Evolutionary conservation across 2,888 invertebrate genomes (phyloP).

Genomic region (Colostygia pectinataria): DNA sequence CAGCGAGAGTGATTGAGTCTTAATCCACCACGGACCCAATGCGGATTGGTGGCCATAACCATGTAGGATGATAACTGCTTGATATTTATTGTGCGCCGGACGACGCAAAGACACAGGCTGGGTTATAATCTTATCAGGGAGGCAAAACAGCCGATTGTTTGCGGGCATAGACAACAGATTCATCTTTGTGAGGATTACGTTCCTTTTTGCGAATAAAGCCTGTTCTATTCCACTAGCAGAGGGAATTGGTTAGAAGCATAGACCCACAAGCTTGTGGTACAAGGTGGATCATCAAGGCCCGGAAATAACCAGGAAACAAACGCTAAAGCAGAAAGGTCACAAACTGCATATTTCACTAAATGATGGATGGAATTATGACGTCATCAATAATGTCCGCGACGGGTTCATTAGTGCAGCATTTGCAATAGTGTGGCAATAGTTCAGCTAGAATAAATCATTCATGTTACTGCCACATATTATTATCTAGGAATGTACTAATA

Average conservation of each 20-base stretch:
- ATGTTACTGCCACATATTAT: too few species aligned
- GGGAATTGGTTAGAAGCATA: too few species aligned
- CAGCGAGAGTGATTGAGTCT: too few species aligned
- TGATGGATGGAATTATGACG: slow-evolving; percentile 19
- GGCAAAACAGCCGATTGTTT: slow-evolving; percentile 32
- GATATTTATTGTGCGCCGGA: neutral
- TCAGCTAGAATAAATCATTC: neutral
- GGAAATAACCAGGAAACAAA: neutral
- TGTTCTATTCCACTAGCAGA: neutral
- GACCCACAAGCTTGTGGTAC: too few species aligned
- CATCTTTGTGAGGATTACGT: slow-evolving; percentile 22
- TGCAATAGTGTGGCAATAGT: slow-evolving; percentile 6
- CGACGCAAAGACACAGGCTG: slow-evolving; percentile 23
- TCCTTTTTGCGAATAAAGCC: slow-evolving; percentile 20
- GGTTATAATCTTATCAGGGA: slow-evolving; percentile 27
- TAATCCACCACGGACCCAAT: too few species aligned
- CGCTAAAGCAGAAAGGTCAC: neutral
- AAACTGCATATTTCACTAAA: slow-evolving; percentile 19
- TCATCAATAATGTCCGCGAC: slow-evolving; percentile 21
- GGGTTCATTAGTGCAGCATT: slow-evolving; percentile 17
- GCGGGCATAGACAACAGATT: slow-evolving; percentile 20
- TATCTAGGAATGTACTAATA: too few species aligned
- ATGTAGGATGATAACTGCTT: neutral
- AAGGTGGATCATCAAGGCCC: too few species aligned
- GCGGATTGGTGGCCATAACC: too few species aligned